phyloP scores from a whole-genome alignment of 35 echinoderm and acorn worm genomes.

The Apostichopus parvimensis region DNA sequence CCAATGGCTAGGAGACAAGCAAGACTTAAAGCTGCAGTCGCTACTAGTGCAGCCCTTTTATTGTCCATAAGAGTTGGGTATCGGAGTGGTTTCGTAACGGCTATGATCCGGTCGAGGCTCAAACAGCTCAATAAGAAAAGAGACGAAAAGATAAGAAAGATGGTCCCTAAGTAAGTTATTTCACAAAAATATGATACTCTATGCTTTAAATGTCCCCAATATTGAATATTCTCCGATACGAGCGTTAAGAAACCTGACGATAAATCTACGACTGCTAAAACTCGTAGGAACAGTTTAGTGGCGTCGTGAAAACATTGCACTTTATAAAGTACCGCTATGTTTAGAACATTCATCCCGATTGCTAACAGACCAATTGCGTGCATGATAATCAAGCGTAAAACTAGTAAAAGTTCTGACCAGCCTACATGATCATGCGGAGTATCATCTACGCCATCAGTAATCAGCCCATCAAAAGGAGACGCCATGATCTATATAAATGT shows the following conservation, averaged over 20 bases:
- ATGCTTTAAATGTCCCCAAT: background rate
- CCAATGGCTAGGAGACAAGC: background rate
- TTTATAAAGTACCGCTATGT: background rate
- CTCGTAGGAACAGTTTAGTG: conserved; percentile 4
- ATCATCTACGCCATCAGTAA: background rate
- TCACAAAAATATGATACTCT: background rate
- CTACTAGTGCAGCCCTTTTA: background rate
- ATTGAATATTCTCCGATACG: background rate
- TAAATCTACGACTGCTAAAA: conserved; percentile 8
- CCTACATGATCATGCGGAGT: background rate
- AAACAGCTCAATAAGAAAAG: conserved; percentile 27
- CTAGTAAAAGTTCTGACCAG: conserved; percentile 3
- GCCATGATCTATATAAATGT: background rate
- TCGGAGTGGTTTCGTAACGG: conserved; percentile 18
- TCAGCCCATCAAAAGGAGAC: background rate
- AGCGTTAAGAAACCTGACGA: background rate
- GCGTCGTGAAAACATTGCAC: conserved; percentile 30
- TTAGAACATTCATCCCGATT: conserved; percentile 11
- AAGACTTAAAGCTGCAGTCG: background rate
- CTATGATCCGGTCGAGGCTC: conserved; percentile 20
- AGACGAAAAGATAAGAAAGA: background rate
- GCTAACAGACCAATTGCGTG: background rate
- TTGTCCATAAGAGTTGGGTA: conserved; percentile 8
- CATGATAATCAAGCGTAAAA: background rate
- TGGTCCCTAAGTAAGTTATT: background rate